These are phyloP conservation scores for Zaprionus bogoriensis DNA, from an alignment of 2,888 invertebrate species.

Conservation along the genomic window DNA sequence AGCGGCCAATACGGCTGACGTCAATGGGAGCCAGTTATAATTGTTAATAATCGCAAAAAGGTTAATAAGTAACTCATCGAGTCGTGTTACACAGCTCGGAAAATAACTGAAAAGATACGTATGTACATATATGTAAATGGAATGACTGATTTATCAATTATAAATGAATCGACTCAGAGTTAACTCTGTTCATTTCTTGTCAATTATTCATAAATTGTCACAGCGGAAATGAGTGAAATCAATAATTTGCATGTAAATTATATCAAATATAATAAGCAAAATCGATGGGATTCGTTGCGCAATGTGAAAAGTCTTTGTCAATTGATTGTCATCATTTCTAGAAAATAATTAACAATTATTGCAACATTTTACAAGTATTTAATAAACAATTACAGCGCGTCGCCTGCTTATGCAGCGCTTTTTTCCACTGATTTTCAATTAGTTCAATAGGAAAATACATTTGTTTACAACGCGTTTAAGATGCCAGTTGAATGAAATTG, in stretches of 20 bases:
- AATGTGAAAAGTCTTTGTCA: background rate
- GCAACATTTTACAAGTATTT: background rate
- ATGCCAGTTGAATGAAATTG: conserved; percentile 36
- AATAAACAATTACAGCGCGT: conserved; percentile 7
- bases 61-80: conserved; percentile 3
- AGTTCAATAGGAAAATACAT: conserved; percentile 20
- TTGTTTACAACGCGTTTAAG: conserved; percentile 7
- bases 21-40: conserved; percentile 1
- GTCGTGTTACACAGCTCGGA: background rate
- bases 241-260: background rate
- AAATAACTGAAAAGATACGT: background rate
- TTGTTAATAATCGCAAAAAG: conserved; percentile 5
- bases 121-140: background rate
- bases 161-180: background rate
- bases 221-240: background rate
- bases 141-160: too few relatives aligned
- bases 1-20: conserved; percentile 7
- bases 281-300: too few relatives aligned
- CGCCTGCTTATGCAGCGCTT: too few relatives aligned
- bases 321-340: too few relatives aligned
- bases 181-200: background rate
- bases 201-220: background rate
- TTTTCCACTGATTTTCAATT: conserved; percentile 7
- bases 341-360: background rate
- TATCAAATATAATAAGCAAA: too few relatives aligned